Conservation (phyloP, 2,888 invertebrate species). For the Tipula helvola region DNA sequence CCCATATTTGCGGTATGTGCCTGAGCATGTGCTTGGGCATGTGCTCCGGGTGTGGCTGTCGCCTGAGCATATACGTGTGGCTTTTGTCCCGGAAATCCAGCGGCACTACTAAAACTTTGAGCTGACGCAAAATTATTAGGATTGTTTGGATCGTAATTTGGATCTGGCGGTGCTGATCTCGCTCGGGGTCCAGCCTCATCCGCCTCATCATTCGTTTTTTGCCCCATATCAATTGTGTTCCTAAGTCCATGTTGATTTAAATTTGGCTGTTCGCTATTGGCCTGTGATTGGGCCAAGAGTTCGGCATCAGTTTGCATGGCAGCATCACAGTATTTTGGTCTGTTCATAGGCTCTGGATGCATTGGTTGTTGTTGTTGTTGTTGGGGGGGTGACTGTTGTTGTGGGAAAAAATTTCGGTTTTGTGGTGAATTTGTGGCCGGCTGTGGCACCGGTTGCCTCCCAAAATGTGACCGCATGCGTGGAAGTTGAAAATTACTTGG, state of each 20-base stretch:
- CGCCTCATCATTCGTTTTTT: constrained; percentile 41
- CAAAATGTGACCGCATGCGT: constrained; percentile 5
- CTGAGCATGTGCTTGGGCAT: constrained; percentile 10
- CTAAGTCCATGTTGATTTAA: constrained; percentile 56
- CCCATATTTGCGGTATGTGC: constrained; percentile 6
- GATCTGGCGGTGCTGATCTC: constrained; percentile 66
- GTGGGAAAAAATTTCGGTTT: constrained; percentile 17
- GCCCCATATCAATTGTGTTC: constrained; percentile 69
- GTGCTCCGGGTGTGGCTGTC: constrained; percentile 22
- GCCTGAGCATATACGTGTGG: constrained; percentile 28
- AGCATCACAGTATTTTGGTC: constrained; percentile 31
- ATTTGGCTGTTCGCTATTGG: constrained; percentile 24
- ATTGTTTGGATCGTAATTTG: constrained; percentile 25
- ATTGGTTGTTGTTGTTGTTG: constrained; percentile 10
- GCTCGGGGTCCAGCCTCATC: constrained; percentile 49
- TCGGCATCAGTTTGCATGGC: constrained; percentile 34
- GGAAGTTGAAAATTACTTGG: constrained; percentile 29
- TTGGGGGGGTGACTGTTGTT: constrained; percentile 9
- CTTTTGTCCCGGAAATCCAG: constrained; percentile 18
- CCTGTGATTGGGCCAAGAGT: constrained; percentile 18
- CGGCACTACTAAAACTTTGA: constrained; percentile 21
- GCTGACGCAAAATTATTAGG: constrained; percentile 23
- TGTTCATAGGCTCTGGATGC: constrained; percentile 22
- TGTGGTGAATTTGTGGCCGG: constrained; percentile 12
- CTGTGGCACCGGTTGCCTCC: constrained; percentile 15